Base-by-base conservation (phyloP, 1,140 invertebrate genomes). In the Thereuonema tuberculata region DNA sequence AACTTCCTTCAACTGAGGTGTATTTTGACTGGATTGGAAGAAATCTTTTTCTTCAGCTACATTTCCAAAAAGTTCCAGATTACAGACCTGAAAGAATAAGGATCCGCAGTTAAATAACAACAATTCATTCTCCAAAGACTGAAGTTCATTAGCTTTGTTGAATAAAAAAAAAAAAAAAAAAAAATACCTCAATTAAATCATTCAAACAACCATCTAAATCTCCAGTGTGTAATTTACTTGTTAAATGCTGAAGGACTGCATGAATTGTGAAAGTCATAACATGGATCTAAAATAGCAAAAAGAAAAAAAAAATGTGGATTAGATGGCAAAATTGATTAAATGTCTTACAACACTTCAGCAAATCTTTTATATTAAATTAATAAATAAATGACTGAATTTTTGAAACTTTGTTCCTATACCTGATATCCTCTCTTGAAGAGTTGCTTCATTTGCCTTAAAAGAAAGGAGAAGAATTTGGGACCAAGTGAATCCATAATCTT, bases 11-110 rank as follows among this genome's bases (percentile, higher is more conserved):
- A 75, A 61, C 72, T 93, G 92, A 21, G 78, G 80, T 5, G 82
- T 81, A 29, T 96, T 85, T 37, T 37, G 5, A 9, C 17, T 17
- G 17, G n/a, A n/a, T 65, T 88, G 86, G 0, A 80, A 78, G 0
- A 96, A 81, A 73, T 93, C 87, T 73, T 97, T 97, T 72, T 97
- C 93, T 72, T 96, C 93, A 0, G 85, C 82, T 1, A 86, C 77
- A 43, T 82, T 76, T 0, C 91, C 91, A 74, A 96, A 96, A 15
- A 96, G 74, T 75, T 97, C 93, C 60, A 87, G 81, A 53, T 84
- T 83, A 61, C 88, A 93, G 14, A 90, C 17, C 31, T 37, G 17
- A 17, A 5, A 37, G 17, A 37, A 37, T 17, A 37, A 37, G 5
- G 5, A 37, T 37, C 17, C 5, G 17, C 5, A 37, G 5, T 37